Evolutionary conservation across 2,113 vertebrate genomes (phyloP).

Genomic region (Arvicanthis niloticus): DNA sequence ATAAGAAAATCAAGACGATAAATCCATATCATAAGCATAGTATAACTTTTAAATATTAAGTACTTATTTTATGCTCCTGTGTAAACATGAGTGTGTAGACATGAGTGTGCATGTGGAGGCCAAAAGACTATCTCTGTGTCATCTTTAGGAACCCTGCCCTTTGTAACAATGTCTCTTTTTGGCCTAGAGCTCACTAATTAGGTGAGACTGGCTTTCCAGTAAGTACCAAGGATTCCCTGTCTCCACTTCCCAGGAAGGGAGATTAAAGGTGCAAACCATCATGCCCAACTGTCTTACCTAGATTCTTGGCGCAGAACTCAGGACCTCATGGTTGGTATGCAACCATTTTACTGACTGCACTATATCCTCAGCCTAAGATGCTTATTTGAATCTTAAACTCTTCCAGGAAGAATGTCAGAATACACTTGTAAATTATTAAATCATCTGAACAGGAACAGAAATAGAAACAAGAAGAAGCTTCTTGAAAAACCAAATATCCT

Average conservation of each 20-base stretch:
- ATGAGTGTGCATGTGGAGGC: not conserved
- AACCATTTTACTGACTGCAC: not conserved
- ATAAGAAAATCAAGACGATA: constrained; percentile 27
- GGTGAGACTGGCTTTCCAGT: not conserved
- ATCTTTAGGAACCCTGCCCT: not conserved
- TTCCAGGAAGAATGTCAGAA: not conserved
- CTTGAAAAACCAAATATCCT: not conserved
- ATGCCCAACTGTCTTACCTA: not conserved
- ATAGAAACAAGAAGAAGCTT: not conserved
- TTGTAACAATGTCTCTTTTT: not conserved
- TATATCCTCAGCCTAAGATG: not conserved
- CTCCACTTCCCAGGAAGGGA: too few relatives aligned
- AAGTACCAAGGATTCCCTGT: not conserved
- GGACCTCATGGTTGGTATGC: not conserved
- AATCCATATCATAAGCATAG: not conserved
- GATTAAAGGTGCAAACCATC: not conserved
- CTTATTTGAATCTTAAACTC: not conserved
- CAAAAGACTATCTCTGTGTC: too few relatives aligned
- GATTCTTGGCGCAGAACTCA: not conserved
- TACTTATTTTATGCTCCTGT: not conserved
- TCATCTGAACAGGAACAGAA: not conserved
- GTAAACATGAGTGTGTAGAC: not conserved
- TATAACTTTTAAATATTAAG: not conserved
- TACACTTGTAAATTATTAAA: not conserved
- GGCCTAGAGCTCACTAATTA: not conserved